A percentile compares a stretch with the other conserved stretches of the same genome.
phyloP scores from a whole-genome alignment of 2,113 vertebrate genomes.

The Percina caprodes region DNA sequence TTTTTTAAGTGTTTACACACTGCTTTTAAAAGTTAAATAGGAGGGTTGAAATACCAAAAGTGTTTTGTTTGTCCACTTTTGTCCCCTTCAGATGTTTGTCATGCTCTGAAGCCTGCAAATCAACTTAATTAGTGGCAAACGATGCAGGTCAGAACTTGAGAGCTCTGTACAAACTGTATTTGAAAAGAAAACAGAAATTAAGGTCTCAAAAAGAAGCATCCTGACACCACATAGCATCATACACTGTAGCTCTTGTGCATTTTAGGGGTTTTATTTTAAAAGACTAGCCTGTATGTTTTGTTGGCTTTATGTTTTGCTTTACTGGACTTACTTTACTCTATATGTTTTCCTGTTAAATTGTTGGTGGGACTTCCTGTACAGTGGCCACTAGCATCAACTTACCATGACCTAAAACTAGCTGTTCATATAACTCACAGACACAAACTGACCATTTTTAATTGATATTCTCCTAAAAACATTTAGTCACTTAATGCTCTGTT shows the following conservation, averaged over 20 bases:
- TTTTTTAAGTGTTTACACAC: not conserved
- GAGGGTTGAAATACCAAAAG: not conserved
- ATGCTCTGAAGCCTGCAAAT: not conserved
- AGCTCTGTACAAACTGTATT: not conserved
- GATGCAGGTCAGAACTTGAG: not conserved
- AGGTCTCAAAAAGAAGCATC: not conserved
- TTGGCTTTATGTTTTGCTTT: not conserved
- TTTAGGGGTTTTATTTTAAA: slow-evolving; percentile 3
- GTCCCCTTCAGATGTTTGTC: not conserved
- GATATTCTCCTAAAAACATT: not conserved
- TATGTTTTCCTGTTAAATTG: not conserved
- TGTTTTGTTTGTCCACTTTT: not conserved
- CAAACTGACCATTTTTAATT: not conserved
- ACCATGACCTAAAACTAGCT: not conserved
- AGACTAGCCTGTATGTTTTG: not conserved
- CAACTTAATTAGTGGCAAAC: not conserved
- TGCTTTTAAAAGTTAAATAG: not conserved
- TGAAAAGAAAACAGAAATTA: not conserved
- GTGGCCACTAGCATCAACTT: not conserved
- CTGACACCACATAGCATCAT: not conserved
- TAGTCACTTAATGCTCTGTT: not conserved
- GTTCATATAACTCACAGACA: not conserved
- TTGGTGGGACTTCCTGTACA: not conserved
- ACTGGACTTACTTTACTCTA: not conserved
- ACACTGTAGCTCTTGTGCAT: not conserved